Percentiles rank a stretch among this genome's conserved stretches.
Evolutionary conservation across 2,888 invertebrate species (phyloP).

Genomic region (Melieria picta): DNA sequence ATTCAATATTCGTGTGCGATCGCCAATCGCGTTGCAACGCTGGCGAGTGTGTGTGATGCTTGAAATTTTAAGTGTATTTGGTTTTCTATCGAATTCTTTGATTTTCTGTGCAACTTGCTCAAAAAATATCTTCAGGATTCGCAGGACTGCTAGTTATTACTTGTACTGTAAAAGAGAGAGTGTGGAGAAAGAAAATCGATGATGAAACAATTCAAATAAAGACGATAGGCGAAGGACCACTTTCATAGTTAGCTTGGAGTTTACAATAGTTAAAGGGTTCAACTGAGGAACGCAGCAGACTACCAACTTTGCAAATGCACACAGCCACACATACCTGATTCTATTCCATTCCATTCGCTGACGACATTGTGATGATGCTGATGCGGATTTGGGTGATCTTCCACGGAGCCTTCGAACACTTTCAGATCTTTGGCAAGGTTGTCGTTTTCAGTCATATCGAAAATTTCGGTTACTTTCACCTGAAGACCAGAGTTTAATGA

Average conservation of each 20-base stretch:
- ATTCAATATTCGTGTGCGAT: no score
- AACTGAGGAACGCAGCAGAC: no score
- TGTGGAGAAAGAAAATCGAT: slow-evolving; percentile 1
- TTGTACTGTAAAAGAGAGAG: slow-evolving; percentile 59
- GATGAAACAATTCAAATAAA: no score
- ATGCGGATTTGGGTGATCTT: slow-evolving; percentile 62
- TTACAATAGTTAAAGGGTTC: no score
- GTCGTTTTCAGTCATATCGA: slow-evolving; percentile 84
- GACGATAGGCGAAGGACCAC: no score
- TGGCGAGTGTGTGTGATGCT: background rate
- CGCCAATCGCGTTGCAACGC: background rate
- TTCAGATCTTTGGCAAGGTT: slow-evolving; percentile 69
- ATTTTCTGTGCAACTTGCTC: slow-evolving; percentile 32
- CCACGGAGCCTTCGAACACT: slow-evolving; percentile 62
- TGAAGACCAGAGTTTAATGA: slow-evolving; percentile 54
- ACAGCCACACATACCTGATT: slow-evolving; percentile 58
- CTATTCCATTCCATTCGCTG: slow-evolving; percentile 65
- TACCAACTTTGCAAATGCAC: no score
- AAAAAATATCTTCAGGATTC: slow-evolving; percentile 61
- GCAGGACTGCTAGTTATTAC: slow-evolving; percentile 61
- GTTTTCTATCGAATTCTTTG: slow-evolving; percentile 3
- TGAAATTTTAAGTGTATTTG: background rate
- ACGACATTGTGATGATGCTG: slow-evolving; percentile 63
- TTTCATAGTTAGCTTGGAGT: no score
- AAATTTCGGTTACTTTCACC: slow-evolving; percentile 89